Percentiles rank a stretch among this genome's conserved stretches.
phyloP scores from a whole-genome alignment of 2,113 vertebrate species.

The Cryptotis parvus region DNA sequence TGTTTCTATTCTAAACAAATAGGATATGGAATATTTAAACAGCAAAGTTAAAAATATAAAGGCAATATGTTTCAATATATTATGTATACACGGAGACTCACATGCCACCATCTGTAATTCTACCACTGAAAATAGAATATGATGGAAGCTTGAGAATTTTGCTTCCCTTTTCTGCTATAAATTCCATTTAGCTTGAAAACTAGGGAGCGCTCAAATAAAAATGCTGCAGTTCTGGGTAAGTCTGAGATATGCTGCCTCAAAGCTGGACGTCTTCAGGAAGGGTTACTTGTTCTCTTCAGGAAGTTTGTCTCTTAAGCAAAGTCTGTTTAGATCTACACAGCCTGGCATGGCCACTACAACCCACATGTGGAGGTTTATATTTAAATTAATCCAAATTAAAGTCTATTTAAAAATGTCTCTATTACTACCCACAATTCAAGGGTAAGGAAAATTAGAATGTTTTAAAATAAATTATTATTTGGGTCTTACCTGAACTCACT shows the following conservation, averaged over 20 bases:
- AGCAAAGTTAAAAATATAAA: not conserved
- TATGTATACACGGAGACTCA: not conserved
- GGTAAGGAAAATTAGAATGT: not conserved
- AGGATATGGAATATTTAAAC: not conserved
- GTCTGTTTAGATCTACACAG: not conserved
- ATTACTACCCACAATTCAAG: not conserved
- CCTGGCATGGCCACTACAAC: not conserved
- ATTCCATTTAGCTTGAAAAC: not conserved
- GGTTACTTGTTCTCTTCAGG: not conserved
- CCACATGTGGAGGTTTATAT: not conserved
- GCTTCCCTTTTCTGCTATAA: not conserved
- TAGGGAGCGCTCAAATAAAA: not conserved
- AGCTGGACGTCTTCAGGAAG: too few relatives aligned
- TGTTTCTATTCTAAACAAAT: conserved; percentile 5
- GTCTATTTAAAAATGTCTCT: not conserved
- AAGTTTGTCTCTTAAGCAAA: not conserved
- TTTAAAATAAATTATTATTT: not conserved
- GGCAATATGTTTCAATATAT: not conserved
- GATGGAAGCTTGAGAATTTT: not conserved
- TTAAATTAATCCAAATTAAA: not conserved
- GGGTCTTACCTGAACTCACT: conserved; percentile 1
- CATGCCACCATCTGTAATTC: not conserved
- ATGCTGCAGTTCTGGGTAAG: not conserved
- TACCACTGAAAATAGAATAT: not conserved
- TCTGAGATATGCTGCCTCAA: not conserved